Conservation (phyloP, 2,888 invertebrate genomes). For the Branchipolynoe longqiensis region DNA sequence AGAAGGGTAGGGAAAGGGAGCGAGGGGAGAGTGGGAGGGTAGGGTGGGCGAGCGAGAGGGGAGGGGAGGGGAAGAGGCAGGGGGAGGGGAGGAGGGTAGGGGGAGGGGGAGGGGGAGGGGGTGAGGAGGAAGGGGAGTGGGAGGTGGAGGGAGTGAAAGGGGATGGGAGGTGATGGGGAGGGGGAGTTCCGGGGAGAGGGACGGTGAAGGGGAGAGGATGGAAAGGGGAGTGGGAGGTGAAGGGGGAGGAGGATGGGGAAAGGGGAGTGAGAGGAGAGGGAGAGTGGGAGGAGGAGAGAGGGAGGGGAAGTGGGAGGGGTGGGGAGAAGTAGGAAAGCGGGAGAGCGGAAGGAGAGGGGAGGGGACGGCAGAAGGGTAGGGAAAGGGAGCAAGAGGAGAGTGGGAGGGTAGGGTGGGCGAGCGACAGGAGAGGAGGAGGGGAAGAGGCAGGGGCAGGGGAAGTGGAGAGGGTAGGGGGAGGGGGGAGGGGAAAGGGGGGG, state of each 20-base stretch:
- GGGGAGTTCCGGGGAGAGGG: background rate
- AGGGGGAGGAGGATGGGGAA: background rate
- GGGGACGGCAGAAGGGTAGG: background rate
- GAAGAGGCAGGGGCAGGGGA: background rate
- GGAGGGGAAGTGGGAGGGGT: background rate
- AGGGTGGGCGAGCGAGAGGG: background rate
- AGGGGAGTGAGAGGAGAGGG: background rate
- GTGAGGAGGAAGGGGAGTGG: background rate
- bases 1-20: background rate
- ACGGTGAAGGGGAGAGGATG: background rate
- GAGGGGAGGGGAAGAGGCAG: background rate
- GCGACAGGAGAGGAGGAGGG: background rate
- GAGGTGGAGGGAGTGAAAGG: background rate
- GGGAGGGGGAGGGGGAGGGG: background rate
- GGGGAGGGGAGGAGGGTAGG: slow-evolving; percentile 17
- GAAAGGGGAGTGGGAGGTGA: background rate
- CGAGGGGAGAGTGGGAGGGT: background rate
- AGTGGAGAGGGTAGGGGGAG: background rate
- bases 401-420: background rate
- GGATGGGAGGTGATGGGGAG: background rate
- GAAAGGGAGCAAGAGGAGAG: background rate
- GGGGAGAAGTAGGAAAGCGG: background rate
- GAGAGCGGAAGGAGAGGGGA: background rate
- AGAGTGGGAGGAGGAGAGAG: no score
- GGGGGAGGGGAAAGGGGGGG: background rate